Conservation (phyloP, 2,113 vertebrate species). For the Trematocara unimaculatum region DNA sequence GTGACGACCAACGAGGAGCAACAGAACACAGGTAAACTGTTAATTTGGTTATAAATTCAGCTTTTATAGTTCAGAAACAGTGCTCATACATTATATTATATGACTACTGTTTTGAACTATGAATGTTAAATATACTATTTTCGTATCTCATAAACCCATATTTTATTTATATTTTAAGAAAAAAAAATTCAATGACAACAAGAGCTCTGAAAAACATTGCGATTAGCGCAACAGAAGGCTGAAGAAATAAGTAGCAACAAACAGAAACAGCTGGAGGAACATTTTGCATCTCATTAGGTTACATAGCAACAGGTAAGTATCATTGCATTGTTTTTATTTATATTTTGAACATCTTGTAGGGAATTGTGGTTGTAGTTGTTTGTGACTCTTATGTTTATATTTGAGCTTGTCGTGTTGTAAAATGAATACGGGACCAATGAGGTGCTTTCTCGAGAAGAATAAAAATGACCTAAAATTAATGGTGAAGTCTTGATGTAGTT, state of each 20-base stretch:
- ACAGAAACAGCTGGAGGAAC: rapidly evolving
- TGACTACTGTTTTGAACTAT: neutral
- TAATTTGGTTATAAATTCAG: rapidly evolving
- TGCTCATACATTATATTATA: neutral
- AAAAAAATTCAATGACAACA: neutral
- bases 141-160: rapidly evolving
- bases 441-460: neutral
- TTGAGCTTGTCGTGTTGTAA: neutral
- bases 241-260: neutral
- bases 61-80: neutral
- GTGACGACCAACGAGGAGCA: neutral
- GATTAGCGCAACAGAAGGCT: neutral
- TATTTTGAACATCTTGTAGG: neutral
- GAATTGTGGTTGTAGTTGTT: neutral
- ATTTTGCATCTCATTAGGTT: neutral
- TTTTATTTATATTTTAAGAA: neutral
- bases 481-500: neutral
- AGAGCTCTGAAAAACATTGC: neutral
- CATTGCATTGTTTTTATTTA: neutral
- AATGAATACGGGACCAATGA: neutral
- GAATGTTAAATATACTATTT: neutral
- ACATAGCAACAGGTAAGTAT: neutral
- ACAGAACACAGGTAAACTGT: neutral
- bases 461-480: neutral
- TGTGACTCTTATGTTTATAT: neutral